Percentiles rank a stretch among this genome's conserved stretches.
Conservation (phyloP, 2,113 vertebrate genomes). For the Eublepharis macularius region DNA sequence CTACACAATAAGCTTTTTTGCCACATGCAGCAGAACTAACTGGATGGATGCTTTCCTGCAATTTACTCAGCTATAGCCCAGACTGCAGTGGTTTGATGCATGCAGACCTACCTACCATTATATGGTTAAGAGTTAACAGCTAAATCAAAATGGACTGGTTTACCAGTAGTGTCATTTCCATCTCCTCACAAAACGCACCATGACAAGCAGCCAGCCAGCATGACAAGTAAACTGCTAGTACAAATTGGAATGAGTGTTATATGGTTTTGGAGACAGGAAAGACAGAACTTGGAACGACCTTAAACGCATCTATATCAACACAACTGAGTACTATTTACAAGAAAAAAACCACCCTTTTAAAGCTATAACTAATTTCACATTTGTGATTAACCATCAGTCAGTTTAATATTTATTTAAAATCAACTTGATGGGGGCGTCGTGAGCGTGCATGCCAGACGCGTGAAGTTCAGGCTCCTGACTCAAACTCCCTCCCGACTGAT, state of each 20-base stretch:
- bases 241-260: neutral
- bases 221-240: neutral
- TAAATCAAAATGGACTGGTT: neutral
- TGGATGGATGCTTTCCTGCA: neutral
- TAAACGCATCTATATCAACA: neutral
- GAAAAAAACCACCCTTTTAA: neutral
- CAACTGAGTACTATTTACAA: neutral
- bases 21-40: neutral
- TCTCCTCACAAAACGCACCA: neutral
- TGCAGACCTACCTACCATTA: neutral
- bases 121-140: rapidly evolving
- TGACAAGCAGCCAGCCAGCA: slow-evolving; percentile 5
- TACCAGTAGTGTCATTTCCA: neutral
- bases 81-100: neutral
- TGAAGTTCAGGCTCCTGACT: too few species aligned
- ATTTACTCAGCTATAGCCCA: neutral
- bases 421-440: too few species aligned
- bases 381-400: neutral
- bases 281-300: neutral
- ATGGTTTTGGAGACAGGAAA: neutral
- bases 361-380: neutral
- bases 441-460: too few species aligned
- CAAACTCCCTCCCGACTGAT: too few species aligned
- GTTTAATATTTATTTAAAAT: neutral
- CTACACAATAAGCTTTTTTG: neutral